Conservation (phyloP, 2,888 invertebrate species). For the Philopedon plagiatum region DNA sequence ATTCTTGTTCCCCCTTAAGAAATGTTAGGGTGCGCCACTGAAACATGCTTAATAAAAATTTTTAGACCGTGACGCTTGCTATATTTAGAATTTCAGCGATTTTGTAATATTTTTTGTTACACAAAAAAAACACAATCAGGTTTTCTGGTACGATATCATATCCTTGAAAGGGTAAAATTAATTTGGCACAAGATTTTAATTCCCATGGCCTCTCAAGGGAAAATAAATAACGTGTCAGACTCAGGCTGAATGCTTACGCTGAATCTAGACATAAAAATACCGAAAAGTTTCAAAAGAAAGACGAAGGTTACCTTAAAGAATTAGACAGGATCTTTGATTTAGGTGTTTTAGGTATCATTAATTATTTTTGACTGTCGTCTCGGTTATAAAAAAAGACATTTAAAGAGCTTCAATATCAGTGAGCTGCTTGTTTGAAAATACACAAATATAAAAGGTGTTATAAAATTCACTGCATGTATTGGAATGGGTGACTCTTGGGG, state of each 20-base stretch:
- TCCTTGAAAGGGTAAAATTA: background rate
- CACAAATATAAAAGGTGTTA: no score
- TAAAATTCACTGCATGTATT: no score
- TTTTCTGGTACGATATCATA: background rate
- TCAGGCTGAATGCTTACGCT: background rate
- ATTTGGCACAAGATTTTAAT: slow-evolving; percentile 7
- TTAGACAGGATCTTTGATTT: background rate
- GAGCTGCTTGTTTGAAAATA: no score
- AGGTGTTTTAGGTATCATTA: background rate
- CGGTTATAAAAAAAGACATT: background rate
- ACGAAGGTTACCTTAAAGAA: slow-evolving; percentile 1
- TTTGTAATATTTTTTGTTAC: no score
- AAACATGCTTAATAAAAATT: no score
- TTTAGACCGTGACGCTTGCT: no score
- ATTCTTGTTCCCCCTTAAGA: no score
- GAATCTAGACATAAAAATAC: slow-evolving; percentile 1
- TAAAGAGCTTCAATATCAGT: background rate
- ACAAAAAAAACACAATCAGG: no score
- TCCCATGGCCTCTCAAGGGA: background rate
- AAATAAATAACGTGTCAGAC: slow-evolving; percentile 9
- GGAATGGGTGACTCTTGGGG: no score
- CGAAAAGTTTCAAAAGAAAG: background rate
- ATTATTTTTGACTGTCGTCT: background rate
- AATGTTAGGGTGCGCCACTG: no score
- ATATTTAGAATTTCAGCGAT: no score